Evolutionary conservation across 2,113 vertebrate genomes (phyloP), one percentile per base, ranked within the genome.

Genomic region (Siphamia tubifer): DNA sequence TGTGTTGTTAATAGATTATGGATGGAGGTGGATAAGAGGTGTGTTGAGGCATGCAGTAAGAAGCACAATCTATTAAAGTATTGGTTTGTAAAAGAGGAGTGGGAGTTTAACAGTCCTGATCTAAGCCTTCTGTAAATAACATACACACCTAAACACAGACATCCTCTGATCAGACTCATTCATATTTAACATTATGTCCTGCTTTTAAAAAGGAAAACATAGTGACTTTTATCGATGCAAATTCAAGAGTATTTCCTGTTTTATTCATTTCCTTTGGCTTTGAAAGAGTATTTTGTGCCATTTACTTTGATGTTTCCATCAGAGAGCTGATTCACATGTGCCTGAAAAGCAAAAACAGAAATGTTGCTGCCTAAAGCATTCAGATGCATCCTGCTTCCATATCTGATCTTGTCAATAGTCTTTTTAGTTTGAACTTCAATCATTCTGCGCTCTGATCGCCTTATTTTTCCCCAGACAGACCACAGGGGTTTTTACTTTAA

Each of bases 371-470:
- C 40, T 56, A 2, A 1, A 60, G 47, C 49, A 17, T 57, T 57
- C 27, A 51, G 15, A 43, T 27, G 21, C 6, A 8, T 23, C 28
- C 24, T 30, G 9, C 10, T 32, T 17, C 30, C 7, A 21, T 27
- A 42, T 42, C 42, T 66, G 8, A 70, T 43, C 42, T 49, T 53
- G 20, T 21, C 6, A 58, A 16, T 24, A 10, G 54, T 30, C 38
- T n/a, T n/a, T 54, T 57, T 6, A 19, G 21, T 45, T 5, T 19
- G 4, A 57, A 43, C 31, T 60, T 60, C 35, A 60, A 42, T 76
- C 2, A 42, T 40, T 43, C 31, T 42, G 31, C 3, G 6, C 32
- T 27, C n/a, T 31, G 52, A 43, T 61, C 16, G 16, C 55, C 61
- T 31, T 3, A 60, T 24, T 74, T 54, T 42, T 19, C 15, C 39